Evolutionary conservation across 2,797 vertebrate species (phyloP), one percentile per base, ranked within the genome.

Genomic region (Nyctibius grandis): DNA sequence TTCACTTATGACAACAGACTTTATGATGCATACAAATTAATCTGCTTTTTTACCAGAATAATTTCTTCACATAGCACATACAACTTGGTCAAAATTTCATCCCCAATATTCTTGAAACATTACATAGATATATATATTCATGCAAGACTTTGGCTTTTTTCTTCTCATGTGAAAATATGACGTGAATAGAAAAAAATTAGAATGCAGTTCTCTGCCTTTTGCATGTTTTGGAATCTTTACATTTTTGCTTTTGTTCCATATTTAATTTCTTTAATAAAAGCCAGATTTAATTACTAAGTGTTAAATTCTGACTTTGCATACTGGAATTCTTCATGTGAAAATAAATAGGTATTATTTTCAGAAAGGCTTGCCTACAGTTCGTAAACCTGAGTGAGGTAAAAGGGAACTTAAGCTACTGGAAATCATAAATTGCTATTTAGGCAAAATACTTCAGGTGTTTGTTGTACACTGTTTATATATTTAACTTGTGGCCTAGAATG

Each of bases 1-100:
- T 81, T 68, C 87, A 88, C 75, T 75, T 93, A 51, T 85, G 73
- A 91, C 44, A 85, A 84, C 64, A 97, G 81, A 77, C 92, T 91
- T 85, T n/a, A 85, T 81, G 38, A 40, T 91, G 91, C 54, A 42
- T 78, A 85, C 33, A 61, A 93, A 89, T 67, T 16, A 31, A 59
- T 93, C 65, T 74, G 26, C 69, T 88, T 57, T 89, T 42, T 74
- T 91, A 79, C 57, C 38, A 89, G n/a, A 76, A 36, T 54, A 0
- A 74, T 85, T 89, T 65, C 38, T 92, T 74, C 48, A 84, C 22
- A 45, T 69, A 76, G 72, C 34, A 70, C 5, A 6, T 38, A 57
- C 25, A 70, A 63, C 56, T 63, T 70, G 28, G 11, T 88, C 8
- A 74, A 70, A 90, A 57, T 45, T 79, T 94, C 15, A 68, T 33